A percentile compares a stretch with the other conserved stretches of the same genome.
Conservation (phyloP, 2,888 invertebrate genomes). For the Teleiodes luculella region DNA sequence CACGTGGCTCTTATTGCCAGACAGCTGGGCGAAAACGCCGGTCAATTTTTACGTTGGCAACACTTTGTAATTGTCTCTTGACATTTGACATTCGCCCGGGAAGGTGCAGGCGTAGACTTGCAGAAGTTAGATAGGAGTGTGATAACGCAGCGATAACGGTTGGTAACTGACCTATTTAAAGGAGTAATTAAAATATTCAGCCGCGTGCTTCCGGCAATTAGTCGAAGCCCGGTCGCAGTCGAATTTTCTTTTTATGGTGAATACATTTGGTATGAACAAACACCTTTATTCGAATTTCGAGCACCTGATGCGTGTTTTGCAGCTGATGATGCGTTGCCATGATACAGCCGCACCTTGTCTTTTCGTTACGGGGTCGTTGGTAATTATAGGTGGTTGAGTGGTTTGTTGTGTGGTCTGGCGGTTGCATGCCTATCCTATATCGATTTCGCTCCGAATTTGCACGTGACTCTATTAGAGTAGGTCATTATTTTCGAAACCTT, state of each 20-base stretch:
- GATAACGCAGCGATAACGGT: constrained; percentile 54
- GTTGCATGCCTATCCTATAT: neutral
- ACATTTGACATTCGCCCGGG: constrained; percentile 45
- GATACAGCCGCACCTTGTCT: constrained; percentile 58
- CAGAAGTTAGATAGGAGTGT: constrained; percentile 47
- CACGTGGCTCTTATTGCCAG: constrained; percentile 69
- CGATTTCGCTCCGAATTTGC: constrained; percentile 4
- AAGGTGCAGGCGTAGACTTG: constrained; percentile 36
- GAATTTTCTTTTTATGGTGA: constrained; percentile 44
- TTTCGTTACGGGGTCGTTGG: constrained; percentile 63
- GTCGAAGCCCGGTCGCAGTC: constrained; percentile 45
- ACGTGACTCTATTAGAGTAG: constrained; percentile 2
- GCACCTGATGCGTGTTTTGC: constrained; percentile 55
- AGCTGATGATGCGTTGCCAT: constrained; percentile 52
- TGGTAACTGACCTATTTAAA: constrained; percentile 52
- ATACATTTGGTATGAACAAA: constrained; percentile 43
- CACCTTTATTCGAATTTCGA: constrained; percentile 64
- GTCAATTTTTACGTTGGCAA: constrained; percentile 50
- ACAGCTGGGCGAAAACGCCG: constrained; percentile 66
- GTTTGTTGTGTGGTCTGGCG: neutral
- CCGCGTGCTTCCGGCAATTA: constrained; percentile 64
- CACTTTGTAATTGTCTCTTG: constrained; percentile 36
- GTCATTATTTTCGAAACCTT: neutral
- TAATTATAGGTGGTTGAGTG: constrained; percentile 42
- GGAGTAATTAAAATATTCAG: constrained; percentile 54